phyloP scores from a whole-genome alignment of 2,888 invertebrate species.

The Cosmia trapezina region DNA sequence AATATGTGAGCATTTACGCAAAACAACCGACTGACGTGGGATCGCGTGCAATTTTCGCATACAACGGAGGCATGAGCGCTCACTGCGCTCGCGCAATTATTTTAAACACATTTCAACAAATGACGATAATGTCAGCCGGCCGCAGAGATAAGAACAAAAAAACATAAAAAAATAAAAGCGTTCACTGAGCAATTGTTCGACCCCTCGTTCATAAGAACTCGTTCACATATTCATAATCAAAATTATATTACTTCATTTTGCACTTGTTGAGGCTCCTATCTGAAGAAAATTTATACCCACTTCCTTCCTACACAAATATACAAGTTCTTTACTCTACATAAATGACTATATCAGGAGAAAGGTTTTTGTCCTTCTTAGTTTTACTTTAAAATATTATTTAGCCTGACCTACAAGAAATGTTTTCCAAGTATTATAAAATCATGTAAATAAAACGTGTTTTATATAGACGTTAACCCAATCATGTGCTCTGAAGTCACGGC shows the following conservation, averaged over 20 bases:
- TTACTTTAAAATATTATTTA: conserved; percentile 48
- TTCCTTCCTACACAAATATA: conserved; percentile 21
- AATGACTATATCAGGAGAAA: conserved; percentile 22
- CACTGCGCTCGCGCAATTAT: conserved; percentile 87
- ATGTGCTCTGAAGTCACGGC: conserved; percentile 73
- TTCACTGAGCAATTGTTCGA: conserved; percentile 80
- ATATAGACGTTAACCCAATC: conserved; percentile 74
- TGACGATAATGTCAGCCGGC: conserved; percentile 88
- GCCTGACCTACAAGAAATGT: conserved; percentile 54
- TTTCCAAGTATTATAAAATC: conserved; percentile 54
- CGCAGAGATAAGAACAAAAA: conserved; percentile 82
- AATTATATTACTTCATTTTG: conserved; percentile 38
- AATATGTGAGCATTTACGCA: conserved; percentile 89
- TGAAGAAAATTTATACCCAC: conserved; percentile 25
- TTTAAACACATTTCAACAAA: conserved; percentile 91
- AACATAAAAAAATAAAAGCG: conserved; percentile 76
- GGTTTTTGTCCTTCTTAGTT: conserved; percentile 8
- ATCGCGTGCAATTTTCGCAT: conserved; percentile 88
- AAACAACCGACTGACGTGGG: conserved; percentile 78
- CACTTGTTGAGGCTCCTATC: conserved; percentile 17
- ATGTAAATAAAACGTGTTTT: conserved; percentile 70
- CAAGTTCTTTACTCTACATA: conserved; percentile 3
- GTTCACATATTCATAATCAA: conserved; percentile 61
- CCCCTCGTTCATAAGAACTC: conserved; percentile 71
- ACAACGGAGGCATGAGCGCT: conserved; percentile 84